Evolutionary conservation across 2,797 vertebrate species (phyloP), one percentile per base, ranked within the genome.

Genomic region (Liparis tanakae): DNA sequence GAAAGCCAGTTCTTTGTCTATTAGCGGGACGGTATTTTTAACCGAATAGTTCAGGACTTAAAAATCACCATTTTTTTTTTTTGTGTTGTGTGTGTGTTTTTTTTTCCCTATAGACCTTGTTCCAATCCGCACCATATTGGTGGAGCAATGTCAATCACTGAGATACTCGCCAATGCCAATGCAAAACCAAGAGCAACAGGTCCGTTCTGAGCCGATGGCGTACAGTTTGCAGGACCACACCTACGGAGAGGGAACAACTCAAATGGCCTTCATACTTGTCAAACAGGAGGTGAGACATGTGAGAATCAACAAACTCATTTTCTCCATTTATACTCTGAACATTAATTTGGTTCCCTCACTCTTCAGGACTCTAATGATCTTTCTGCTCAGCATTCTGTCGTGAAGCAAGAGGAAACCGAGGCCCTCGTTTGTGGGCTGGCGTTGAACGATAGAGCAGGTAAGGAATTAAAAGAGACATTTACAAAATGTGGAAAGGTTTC

Each of bases 241-340:
- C 44, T 70, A 73, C 10, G 78, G 43, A 65, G 81, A 87, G 37
- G 80, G 62, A 61, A 80, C 76, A 70, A 80, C 78, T 67, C 82
- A 85, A 48, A 83, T 80, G 67, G 59, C 84, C 25, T 63, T 83
- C 55, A 63, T 84, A 22, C 54, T 77, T 22, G 78, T 91, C 53
- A 93, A 92, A 85, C 80, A 90, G 57, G 88, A 93, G 83, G 93
- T 93, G 20, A n/a, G n/a, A n/a, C 0, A 83, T 54, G 51, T 54
- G 39, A 61, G n/a, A 18, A 10, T 41, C 53, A 46, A 43, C 48
- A 33, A 53, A 17, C 10, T 4, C 2, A 33, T 20, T 56, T 51
- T 56, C 60, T 4, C 6, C 7, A 10, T 60, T 22, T 18, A 12
- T 63, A 30, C 25, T 39, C 9, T 36, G 2, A 68, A 64, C 46